Conservation (phyloP, 1,140 invertebrate species). For the Lordiphosa stackelbergi region DNA sequence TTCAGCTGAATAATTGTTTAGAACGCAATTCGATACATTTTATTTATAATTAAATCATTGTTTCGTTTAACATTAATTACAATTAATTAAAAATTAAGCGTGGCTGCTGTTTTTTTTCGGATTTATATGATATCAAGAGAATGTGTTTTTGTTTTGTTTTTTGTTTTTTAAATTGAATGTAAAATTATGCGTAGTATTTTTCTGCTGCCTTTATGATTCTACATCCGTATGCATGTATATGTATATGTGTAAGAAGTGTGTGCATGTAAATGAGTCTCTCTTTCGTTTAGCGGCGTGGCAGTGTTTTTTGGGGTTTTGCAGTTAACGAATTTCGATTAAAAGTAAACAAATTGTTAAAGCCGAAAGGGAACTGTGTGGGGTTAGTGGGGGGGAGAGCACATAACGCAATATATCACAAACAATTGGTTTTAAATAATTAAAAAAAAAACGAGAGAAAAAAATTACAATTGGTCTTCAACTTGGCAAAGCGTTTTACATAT, state of each 20-base stretch:
- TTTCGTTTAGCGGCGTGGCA: slow-evolving; percentile 10
- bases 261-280: slow-evolving; percentile 33
- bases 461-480: slow-evolving; percentile 24
- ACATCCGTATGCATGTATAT: slow-evolving; percentile 38
- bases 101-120: slow-evolving; percentile 62
- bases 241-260: slow-evolving; percentile 23
- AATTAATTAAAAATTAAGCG: slow-evolving; percentile 73
- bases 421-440: slow-evolving; percentile 62
- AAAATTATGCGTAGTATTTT: slow-evolving; percentile 26
- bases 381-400: slow-evolving; percentile 13
- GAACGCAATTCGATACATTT: slow-evolving; percentile 62
- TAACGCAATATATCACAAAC: slow-evolving; percentile 65
- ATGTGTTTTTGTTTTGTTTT: slow-evolving; percentile 46
- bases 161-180: slow-evolving; percentile 54
- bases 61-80: slow-evolving; percentile 70
- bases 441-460: slow-evolving; percentile 24
- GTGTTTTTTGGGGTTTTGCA: background rate
- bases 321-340: too few species aligned
- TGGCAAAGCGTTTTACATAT: too few species aligned
- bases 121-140: slow-evolving; percentile 68
- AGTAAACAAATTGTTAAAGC: too few species aligned
- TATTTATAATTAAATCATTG: slow-evolving; percentile 70
- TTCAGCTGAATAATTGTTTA: slow-evolving; percentile 20
- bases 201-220: slow-evolving; percentile 38
- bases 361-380: background rate